These are phyloP conservation scores for Vulpes ferrilata DNA, from an alignment of 2,113 vertebrate species.

Conservation along the genomic window DNA sequence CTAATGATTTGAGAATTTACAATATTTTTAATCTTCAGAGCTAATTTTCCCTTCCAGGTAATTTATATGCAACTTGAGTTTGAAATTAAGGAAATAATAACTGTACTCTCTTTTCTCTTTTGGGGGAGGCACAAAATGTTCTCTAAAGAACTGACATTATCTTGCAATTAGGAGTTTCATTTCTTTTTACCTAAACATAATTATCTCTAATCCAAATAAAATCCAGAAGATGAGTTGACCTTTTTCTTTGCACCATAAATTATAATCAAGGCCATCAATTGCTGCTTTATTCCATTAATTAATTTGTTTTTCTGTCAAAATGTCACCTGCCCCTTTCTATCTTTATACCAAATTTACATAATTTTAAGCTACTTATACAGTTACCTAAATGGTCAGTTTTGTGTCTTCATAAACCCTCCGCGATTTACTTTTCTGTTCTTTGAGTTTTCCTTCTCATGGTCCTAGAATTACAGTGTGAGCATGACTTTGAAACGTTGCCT, in stretches of 20 bases:
- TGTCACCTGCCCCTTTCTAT: conserved; percentile 49
- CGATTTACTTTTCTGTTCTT: conserved; percentile 7
- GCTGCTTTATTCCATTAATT: conserved; percentile 71
- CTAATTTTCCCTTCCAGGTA: conserved; percentile 60
- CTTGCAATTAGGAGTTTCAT: conserved; percentile 73
- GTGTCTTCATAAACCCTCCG: neutral
- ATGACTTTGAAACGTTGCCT: neutral
- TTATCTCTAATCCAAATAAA: conserved; percentile 77
- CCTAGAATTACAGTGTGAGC: neutral
- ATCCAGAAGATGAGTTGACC: conserved; percentile 66
- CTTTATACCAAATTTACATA: conserved; percentile 65
- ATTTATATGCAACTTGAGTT: conserved; percentile 71
- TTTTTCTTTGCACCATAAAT: conserved; percentile 75
- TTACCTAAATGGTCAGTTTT: conserved; percentile 53
- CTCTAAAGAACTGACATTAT: conserved; percentile 71
- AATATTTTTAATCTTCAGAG: conserved; percentile 59
- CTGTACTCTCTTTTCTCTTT: conserved; percentile 50
- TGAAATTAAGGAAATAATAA: conserved; percentile 63
- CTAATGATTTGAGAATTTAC: conserved; percentile 42
- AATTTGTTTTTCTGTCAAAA: conserved; percentile 79
- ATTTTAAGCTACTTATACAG: conserved; percentile 46
- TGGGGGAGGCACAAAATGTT: neutral
- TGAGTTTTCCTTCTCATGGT: neutral
- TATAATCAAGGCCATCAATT: conserved; percentile 65
- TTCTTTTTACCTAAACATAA: conserved; percentile 72